Percentiles rank a stretch among this genome's conserved stretches.
phyloP scores from a whole-genome alignment of 2,113 vertebrate genomes.

The Euleptes europaea region DNA sequence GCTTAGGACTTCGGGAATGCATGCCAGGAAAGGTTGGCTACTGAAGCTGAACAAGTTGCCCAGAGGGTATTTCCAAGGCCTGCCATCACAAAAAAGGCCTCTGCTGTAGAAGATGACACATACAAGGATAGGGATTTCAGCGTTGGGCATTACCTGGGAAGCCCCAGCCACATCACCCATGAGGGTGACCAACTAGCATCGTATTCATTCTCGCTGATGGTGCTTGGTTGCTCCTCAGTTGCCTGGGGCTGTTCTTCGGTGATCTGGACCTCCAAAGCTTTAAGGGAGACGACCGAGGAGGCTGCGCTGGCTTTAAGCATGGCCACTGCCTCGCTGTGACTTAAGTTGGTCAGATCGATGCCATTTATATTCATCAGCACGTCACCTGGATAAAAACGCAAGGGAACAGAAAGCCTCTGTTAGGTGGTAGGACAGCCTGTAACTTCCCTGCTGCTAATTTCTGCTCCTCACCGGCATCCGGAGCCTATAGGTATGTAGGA shows the following conservation, averaged over 20 bases:
- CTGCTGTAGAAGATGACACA: neutral
- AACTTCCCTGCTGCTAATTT: accelerated
- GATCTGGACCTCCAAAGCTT: slow-evolving; percentile 90
- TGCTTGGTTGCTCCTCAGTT: slow-evolving; percentile 78
- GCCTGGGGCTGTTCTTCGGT: slow-evolving; percentile 81
- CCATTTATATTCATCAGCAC: slow-evolving; percentile 94
- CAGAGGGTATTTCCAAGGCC: neutral
- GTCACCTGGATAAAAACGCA: slow-evolving; percentile 79
- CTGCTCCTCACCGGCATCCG: neutral
- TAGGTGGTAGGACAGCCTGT: neutral
- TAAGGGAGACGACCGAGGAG: slow-evolving; percentile 86
- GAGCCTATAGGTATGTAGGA: neutral
- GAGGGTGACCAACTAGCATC: slow-evolving; percentile 97
- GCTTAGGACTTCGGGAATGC: neutral
- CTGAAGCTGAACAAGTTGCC: neutral
- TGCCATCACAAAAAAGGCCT: neutral
- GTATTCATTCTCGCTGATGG: slow-evolving; percentile 88
- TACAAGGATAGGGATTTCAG: neutral
- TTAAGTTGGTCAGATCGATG: slow-evolving; percentile 92
- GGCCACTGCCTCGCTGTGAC: slow-evolving; percentile 94
- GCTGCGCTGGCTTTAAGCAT: slow-evolving; percentile 94
- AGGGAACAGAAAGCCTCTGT: neutral
- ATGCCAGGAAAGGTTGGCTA: neutral
- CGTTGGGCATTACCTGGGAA: slow-evolving; percentile 81
- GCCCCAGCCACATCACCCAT: slow-evolving; percentile 97